Evolutionary conservation across 2,888 invertebrate species (phyloP), one percentile per base, ranked within the genome.

Genomic region (Diogma glabrata): DNA sequence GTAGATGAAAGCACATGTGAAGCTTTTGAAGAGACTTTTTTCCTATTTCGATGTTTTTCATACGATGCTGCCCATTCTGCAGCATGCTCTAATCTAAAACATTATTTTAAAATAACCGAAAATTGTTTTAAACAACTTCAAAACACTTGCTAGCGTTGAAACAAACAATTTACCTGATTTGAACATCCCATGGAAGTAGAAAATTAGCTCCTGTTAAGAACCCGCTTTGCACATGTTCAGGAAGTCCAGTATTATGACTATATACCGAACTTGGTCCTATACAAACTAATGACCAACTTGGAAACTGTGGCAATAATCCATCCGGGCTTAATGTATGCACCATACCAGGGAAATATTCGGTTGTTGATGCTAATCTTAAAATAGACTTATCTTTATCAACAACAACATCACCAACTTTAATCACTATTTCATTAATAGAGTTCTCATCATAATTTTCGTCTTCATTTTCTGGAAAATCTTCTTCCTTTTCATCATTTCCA

Each of bases 311-410:
- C 55, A 93, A 72, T 33, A 91, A 72, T 1, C 82, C 75, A 0
- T 77, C 68, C 0, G 89, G 88, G 50, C 88, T 86, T 58, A 75
- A 78, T 0, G 81, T 75, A 63, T 94, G 91, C 49, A 93, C 74
- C 89, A 96, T 91, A 50, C 90, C 89, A 0, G 91, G 88, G 26
- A 94, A 73, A 72, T 91, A 94, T 70, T 93, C 92, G 1, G 88
- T 90, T 0, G 90, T 92, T 2, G 87, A 87, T 2, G 86, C 82
- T 64, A 84, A 83, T 1, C 82, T 73, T 19, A 77, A 73, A 20
- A 82, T 70, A 49, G 69, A 65, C 61, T 77, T 79, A 51, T 79
- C 79, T 77, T 68, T 22, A 50, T 55, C 55, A 10, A 51, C 43
- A 10, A 28, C 46, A 5, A 52, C 51, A 47, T 61, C 61, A 20